Percentiles rank a stretch among this genome's conserved stretches.
phyloP scores from a whole-genome alignment of 2,113 vertebrate genomes.

The Phylloscopus trochiloides region DNA sequence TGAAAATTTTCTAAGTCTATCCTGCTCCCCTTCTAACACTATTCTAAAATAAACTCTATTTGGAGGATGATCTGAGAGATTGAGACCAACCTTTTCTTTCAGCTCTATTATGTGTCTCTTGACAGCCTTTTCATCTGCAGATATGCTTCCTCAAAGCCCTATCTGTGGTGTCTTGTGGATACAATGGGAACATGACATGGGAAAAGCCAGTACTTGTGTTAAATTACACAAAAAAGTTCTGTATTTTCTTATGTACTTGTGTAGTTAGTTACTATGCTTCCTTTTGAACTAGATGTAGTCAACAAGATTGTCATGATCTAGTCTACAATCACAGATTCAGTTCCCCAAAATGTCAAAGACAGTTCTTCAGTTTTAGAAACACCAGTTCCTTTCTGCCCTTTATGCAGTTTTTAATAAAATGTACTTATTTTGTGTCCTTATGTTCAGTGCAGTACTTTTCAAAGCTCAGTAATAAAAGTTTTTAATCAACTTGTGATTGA shows the following conservation, averaged over 20 bases:
- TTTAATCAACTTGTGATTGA: background rate
- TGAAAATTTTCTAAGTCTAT: background rate
- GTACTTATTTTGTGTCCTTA: background rate
- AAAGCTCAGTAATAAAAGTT: background rate
- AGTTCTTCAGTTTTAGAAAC: background rate
- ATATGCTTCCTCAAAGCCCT: background rate
- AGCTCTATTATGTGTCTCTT: background rate
- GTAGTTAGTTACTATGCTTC: background rate
- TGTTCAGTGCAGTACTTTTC: background rate
- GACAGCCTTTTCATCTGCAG: background rate
- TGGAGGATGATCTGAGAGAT: background rate
- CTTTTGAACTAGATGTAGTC: background rate
- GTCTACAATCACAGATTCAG: background rate
- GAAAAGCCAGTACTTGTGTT: background rate
- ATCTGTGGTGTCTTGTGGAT: background rate
- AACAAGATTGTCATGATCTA: background rate
- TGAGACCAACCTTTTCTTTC: background rate
- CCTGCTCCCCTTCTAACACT: background rate
- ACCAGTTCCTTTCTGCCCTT: background rate
- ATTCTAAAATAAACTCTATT: background rate
- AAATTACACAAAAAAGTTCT: background rate
- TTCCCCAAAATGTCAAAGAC: background rate
- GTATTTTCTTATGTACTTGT: background rate
- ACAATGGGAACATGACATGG: background rate
- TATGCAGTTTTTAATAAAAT: background rate